phyloP scores from a whole-genome alignment of 2,888 invertebrate genomes.

The Dermolepida albohirtum region DNA sequence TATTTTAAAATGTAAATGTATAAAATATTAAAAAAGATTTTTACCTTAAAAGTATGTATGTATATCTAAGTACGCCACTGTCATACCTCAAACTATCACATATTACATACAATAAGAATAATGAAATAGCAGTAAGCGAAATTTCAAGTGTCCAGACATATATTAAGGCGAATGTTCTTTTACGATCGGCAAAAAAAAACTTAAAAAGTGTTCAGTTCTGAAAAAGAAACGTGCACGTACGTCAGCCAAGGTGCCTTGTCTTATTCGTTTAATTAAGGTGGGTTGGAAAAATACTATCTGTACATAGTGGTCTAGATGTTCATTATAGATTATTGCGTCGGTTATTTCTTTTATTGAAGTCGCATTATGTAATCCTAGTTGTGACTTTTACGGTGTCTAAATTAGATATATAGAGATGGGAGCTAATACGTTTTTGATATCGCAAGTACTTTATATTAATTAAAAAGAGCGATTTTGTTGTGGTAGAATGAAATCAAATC shows the following conservation, averaged over 20 bases:
- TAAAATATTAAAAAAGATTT: no score
- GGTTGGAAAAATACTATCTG: conserved; percentile 35
- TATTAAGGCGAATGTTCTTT: no score
- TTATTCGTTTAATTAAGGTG: conserved; percentile 36
- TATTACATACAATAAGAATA: no score
- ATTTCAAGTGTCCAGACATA: no score
- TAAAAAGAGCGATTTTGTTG: not conserved
- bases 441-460: not conserved
- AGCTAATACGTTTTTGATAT: conserved; percentile 8
- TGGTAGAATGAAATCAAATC: no score
- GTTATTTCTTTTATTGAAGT: conserved; percentile 37
- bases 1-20: no score
- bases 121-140: no score
- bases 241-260: conserved; percentile 30
- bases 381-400: conserved; percentile 16
- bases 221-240: not conserved
- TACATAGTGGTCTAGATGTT: conserved; percentile 33
- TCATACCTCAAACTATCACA: no score
- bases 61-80: no score
- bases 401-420: conserved; percentile 19
- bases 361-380: conserved; percentile 27
- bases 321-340: conserved; percentile 36
- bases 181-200: no score
- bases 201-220: no score
- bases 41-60: no score